Base-by-base conservation (phyloP, 1,140 invertebrate species). In the Aphelinus certus region DNA sequence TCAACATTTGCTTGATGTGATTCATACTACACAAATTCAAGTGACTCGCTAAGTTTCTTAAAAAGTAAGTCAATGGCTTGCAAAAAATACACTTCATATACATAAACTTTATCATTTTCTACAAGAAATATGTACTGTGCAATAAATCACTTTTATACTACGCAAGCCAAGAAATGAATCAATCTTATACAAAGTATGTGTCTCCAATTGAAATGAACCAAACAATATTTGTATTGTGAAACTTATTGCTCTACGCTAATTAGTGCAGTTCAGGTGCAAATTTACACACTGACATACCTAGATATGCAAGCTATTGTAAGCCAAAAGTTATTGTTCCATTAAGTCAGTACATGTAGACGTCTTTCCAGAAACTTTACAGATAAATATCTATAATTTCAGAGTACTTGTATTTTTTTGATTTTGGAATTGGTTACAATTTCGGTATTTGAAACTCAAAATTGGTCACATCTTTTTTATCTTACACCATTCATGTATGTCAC, bases 11-110 rank as follows among this genome's bases (percentile, higher is more conserved):
- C 73, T 75, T 68, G 58, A 53, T 66, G 47, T 60, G 66, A 71
- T 75, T 75, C 68, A 71, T 75, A 60, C 68, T 70, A 75, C 64
- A 68, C 57, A 63, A 63, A 63, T 46, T 75, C 57, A 69, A 69
- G 5, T 56, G 49, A 67, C 67, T 66, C 5, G 53, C 10, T 68
- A 46, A 74, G 46, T 62, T 56, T 26, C 10, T 7, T 75, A 75
- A 70, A 75, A 68, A 69, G 64, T 71, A 71, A 66, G 55, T 75
- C 42, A 57, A 69, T 75, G 73, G 73, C 61, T 69, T 69, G 48
- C 61, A 58, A 61, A 1, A 61, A 73, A 68, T 66, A 47, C 55
- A 63, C 61, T 61, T 61, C 48, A 48, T 57, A 58, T 26, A 74
- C 45, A 61, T 26, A 63, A n/a, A 43, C 51, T 10, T 48, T 26